phyloP scores from a whole-genome alignment of 2,113 vertebrate species.

The Dicentrarchus labrax region DNA sequence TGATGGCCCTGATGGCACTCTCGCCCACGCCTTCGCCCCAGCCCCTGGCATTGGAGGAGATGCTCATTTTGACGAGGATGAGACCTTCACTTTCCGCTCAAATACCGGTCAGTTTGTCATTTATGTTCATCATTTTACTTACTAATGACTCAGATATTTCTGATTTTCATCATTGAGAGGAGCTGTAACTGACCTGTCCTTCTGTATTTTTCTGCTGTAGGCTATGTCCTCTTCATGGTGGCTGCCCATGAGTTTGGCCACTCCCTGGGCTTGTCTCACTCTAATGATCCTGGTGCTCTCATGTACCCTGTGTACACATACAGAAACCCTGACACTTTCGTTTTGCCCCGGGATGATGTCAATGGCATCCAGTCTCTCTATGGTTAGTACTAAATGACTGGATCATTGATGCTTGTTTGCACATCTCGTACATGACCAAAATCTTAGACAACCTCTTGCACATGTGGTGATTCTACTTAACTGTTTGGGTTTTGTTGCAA shows the following conservation, averaged over 20 bases:
- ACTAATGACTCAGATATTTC: too few relatives aligned
- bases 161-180: too few relatives aligned
- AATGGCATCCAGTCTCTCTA: conserved; percentile 93
- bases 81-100: conserved; percentile 80
- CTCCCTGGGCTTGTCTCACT: conserved; percentile 92
- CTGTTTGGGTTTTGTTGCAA: background rate
- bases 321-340: conserved; percentile 82
- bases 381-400: conserved; percentile 80
- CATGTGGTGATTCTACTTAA: background rate
- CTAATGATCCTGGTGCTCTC: conserved; percentile 89
- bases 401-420: background rate
- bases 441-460: background rate
- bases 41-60: conserved; percentile 86
- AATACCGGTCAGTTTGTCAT: conserved; percentile 57
- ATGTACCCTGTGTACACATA: conserved; percentile 93
- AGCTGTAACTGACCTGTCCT: background rate
- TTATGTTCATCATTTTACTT: too few relatives aligned
- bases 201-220: conserved; percentile 70
- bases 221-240: conserved; percentile 90
- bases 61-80: conserved; percentile 92
- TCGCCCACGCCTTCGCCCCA: conserved; percentile 92
- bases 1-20: conserved; percentile 81
- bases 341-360: conserved; percentile 90
- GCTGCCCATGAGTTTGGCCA: conserved; percentile 96
- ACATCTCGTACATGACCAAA: background rate